Conservation (phyloP, 2,888 invertebrate genomes). For the Julus scanicus region DNA sequence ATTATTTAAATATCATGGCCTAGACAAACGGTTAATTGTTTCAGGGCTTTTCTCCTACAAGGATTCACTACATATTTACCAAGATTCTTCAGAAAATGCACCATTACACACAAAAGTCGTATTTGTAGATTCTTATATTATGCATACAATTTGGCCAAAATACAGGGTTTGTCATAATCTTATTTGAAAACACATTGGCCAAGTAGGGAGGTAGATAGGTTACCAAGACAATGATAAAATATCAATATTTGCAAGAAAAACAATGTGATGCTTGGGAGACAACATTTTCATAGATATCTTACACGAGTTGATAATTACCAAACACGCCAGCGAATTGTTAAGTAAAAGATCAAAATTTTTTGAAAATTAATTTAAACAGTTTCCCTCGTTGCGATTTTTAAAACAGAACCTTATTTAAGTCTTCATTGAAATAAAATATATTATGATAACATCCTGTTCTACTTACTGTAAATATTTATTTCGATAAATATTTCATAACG, state of each 20-base stretch:
- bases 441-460: too few relatives aligned
- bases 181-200: constrained; percentile 1
- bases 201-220: not conserved
- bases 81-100: not conserved
- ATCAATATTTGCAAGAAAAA: constrained; percentile 17
- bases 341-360: not conserved
- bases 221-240: not conserved
- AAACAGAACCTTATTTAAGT: too few relatives aligned
- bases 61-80: too few relatives aligned
- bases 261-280: not conserved
- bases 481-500: not conserved
- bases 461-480: too few relatives aligned
- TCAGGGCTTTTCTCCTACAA: too few relatives aligned
- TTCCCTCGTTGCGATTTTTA: too few relatives aligned
- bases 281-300: not conserved
- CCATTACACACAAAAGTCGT: not conserved
- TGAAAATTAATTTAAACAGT: too few relatives aligned
- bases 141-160: not conserved
- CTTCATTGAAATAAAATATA: too few relatives aligned
- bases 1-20: not conserved
- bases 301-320: not conserved
- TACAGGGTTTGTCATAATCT: not conserved
- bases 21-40: too few relatives aligned
- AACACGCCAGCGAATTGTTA: not conserved
- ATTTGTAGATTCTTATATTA: constrained; percentile 11